phyloP scores from a whole-genome alignment of 1,140 invertebrate genomes.

The Arion vulgaris region DNA sequence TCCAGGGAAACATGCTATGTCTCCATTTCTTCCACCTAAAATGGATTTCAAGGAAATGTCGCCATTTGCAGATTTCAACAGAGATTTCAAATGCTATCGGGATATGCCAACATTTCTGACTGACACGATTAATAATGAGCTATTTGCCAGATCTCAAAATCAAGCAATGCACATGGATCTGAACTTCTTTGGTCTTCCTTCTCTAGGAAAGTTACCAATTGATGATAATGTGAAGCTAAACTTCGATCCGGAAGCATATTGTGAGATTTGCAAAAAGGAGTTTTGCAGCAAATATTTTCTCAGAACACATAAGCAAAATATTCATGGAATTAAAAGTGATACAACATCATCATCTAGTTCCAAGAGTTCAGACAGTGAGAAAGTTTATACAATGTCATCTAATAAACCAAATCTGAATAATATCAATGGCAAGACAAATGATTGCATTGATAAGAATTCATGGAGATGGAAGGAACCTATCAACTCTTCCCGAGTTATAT shows the following conservation, averaged over 20 bases:
- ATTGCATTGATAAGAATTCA: constrained; percentile 54
- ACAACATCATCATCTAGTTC: constrained; percentile 26
- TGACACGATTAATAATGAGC: constrained; percentile 42
- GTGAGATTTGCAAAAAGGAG: constrained; percentile 78
- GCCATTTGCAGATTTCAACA: constrained; percentile 26
- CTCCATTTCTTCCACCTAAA: constrained; percentile 31
- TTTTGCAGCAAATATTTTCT: constrained; percentile 76
- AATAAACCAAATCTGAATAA: constrained; percentile 26
- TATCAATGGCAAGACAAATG: constrained; percentile 41
- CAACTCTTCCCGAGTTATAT: constrained; percentile 87
- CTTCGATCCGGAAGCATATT: constrained; percentile 92
- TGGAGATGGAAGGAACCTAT: constrained; percentile 68
- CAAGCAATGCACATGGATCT: constrained; percentile 37
- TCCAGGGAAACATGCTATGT: constrained; percentile 37
- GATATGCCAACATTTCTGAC: constrained; percentile 42
- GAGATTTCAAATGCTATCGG: constrained; percentile 39
- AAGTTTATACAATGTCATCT: constrained; percentile 19
- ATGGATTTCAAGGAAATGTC: constrained; percentile 41
- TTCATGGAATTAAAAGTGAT: constrained; percentile 65
- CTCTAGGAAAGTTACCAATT: constrained; percentile 59
- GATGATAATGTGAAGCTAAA: constrained; percentile 70
- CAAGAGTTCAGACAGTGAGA: constrained; percentile 38
- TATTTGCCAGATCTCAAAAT: constrained; percentile 34
- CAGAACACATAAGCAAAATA: constrained; percentile 68
- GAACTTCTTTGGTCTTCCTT: constrained; percentile 37